Evolutionary conservation across 2,113 vertebrate genomes (phyloP).

Genomic region (Colinus virginianus): DNA sequence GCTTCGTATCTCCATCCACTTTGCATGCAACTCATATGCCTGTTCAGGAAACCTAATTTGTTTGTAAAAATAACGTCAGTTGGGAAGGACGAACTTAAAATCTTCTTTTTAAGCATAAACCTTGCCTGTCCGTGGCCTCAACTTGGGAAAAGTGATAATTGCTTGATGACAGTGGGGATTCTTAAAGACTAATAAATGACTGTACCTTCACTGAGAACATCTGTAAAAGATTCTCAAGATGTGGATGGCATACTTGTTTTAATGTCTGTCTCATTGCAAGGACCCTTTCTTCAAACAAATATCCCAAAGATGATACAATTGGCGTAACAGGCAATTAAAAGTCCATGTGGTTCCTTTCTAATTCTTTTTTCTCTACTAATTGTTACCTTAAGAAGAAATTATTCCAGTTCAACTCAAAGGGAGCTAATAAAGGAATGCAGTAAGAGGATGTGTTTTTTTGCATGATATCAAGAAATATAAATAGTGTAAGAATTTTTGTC

Average conservation of each 20-base stretch:
- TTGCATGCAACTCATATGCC: neutral
- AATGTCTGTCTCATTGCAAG: neutral
- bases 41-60: neutral
- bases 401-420: neutral
- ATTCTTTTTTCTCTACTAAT: neutral
- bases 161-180: neutral
- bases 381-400: conserved; percentile 31
- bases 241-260: neutral
- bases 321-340: neutral
- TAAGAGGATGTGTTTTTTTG: neutral
- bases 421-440: neutral
- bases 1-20: neutral
- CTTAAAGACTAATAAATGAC: neutral
- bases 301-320: neutral
- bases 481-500: neutral
- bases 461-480: neutral
- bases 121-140: neutral
- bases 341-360: neutral
- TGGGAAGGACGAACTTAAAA: neutral
- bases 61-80: neutral
- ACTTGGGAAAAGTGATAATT: conserved; percentile 30
- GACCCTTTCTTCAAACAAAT: neutral
- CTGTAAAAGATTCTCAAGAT: conserved; percentile 1
- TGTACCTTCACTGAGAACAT: neutral
- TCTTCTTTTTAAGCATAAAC: neutral